These are phyloP conservation scores for Coenobita brevimanus DNA, from an alignment of 1,140 invertebrate species.

Conservation along the genomic window DNA sequence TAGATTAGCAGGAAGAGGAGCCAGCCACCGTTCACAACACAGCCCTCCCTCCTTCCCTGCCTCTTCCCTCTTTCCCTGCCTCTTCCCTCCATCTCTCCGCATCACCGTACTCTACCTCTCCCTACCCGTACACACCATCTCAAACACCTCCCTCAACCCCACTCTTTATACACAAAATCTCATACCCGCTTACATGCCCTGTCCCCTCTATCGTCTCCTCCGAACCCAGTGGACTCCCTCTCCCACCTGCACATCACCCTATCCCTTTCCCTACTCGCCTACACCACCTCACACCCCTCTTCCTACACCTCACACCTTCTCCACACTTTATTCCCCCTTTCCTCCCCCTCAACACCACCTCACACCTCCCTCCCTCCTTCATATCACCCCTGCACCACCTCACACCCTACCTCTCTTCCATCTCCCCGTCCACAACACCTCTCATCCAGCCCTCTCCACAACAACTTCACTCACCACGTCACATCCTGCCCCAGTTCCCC, in stretches of 20 bases:
- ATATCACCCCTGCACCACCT: no score
- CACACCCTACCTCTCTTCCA: neutral
- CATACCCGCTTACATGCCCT: no score
- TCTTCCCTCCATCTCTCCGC: neutral
- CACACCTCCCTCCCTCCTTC: no score
- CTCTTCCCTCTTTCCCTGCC: neutral
- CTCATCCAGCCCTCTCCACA: neutral
- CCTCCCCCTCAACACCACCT: no score
- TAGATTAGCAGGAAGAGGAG: no score
- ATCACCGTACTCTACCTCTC: neutral
- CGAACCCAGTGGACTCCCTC: neutral
- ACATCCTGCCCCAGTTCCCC: neutral
- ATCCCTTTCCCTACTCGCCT: neutral
- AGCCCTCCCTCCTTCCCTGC: neutral
- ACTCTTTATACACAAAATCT: no score
- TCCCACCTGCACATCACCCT: neutral
- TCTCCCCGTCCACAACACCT: neutral
- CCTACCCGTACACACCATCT: neutral
- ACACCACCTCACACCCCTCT: neutral
- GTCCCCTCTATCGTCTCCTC: neutral
- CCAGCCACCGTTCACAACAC: no score
- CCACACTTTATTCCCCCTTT: no score
- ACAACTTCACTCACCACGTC: neutral
- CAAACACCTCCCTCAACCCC: no score
- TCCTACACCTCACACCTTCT: neutral